Evolutionary conservation across 2,113 vertebrate species (phyloP), one percentile per base, ranked within the genome.

Genomic region (Corynorhinus townsendii): DNA sequence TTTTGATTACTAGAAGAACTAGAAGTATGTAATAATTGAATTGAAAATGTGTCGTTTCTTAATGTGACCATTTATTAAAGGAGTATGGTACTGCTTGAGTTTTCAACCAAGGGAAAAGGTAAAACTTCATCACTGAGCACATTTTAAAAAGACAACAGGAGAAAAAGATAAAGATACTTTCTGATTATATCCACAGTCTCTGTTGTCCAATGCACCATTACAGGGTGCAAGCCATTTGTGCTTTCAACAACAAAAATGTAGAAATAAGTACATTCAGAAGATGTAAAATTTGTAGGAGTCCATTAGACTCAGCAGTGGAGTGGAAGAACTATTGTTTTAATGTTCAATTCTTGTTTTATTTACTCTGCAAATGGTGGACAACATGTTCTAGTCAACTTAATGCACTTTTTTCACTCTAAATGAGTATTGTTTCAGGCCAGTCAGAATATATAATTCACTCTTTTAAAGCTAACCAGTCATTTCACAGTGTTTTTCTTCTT

Each of bases 231-330:
- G 26, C n/a, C 1, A 66, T 71, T 81, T 88, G 22, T 94, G 28
- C n/a, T 82, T 79, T 91, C 47, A 91, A 83, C 4, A 64, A 81
- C 33, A 92, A 95, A 93, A 77, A 49, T 89, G 45, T 38, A 30
- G 43, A 89, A 72, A 40, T 73, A 94, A 30, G 6, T 54, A 73
- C n/a, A 5, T 75, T 94, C 26, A 73, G n/a, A 69, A 11, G 12
- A 68, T 15, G 56, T 81, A 49, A 95, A 86, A 77, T 81, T 82
- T 89, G 77, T 0, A 69, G 30, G 1, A 82, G 49, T 86, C 22
- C 6, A 35, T 76, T 66, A 82, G 22, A 91, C 22, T 59, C 22
- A 45, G 43, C 40, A 56, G 11, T 89, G 26, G 28, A 10, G 10
- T 73, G n/a, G 83, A 88, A 66, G 17, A 79, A 79, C 64, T 69